phyloP scores from a whole-genome alignment of 2,797 vertebrate genomes.

The Brachyalestes nurse region DNA sequence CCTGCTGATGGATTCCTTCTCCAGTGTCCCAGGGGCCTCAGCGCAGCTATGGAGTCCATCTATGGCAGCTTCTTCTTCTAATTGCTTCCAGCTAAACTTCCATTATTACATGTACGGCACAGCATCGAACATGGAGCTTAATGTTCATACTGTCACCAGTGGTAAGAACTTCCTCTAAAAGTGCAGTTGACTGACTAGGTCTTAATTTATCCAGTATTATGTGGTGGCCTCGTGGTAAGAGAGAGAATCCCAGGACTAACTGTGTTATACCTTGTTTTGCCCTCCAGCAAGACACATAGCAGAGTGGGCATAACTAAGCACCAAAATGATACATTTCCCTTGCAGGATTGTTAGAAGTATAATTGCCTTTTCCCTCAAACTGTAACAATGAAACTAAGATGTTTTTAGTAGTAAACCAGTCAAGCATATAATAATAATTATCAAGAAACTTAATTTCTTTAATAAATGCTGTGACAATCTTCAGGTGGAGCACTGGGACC shows the following conservation, averaged over 20 bases:
- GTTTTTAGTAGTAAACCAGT: background rate
- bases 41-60: conserved; percentile 74
- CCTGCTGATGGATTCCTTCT: conserved; percentile 76
- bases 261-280: too few relatives aligned
- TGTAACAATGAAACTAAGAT: background rate
- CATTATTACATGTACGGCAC: conserved; percentile 78
- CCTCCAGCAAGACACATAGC: too few relatives aligned
- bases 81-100: conserved; percentile 80
- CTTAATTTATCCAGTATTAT: too few relatives aligned
- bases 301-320: too few relatives aligned
- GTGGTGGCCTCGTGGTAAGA: too few relatives aligned
- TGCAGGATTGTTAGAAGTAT: too few relatives aligned
- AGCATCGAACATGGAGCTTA: conserved; percentile 73
- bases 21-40: conserved; percentile 54
- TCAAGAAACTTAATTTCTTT: background rate
- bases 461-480: conserved; percentile 20
- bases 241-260: too few relatives aligned
- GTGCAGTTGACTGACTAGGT: background rate
- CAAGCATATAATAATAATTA: background rate
- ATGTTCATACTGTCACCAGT: conserved; percentile 65
- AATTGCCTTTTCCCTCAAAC: background rate
- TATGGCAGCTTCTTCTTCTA: conserved; percentile 50
- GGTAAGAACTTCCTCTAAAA: conserved; percentile 60
- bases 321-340: too few relatives aligned
- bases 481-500: conserved; percentile 59